Percentiles rank a stretch among this genome's conserved stretches.
These are phyloP conservation scores for Helleia helle DNA, from an alignment of 2,888 invertebrate species.

Conservation along the genomic window DNA sequence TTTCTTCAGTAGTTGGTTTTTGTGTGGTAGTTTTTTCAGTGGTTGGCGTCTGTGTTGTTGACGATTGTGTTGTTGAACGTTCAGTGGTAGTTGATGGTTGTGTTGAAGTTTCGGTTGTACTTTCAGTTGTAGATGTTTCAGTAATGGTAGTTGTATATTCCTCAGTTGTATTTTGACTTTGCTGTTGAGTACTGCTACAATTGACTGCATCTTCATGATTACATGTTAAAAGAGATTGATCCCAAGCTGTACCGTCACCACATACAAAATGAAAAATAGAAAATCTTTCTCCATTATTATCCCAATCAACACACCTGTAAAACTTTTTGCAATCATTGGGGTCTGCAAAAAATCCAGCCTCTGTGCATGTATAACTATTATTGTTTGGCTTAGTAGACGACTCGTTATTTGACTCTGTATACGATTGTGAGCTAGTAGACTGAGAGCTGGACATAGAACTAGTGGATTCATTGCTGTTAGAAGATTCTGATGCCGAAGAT, in stretches of 20 bases:
- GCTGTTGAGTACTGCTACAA: conserved; percentile 60
- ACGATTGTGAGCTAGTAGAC: conserved; percentile 16
- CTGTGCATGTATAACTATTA: conserved; percentile 55
- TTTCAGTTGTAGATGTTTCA: conserved; percentile 21
- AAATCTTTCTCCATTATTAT: conserved; percentile 67
- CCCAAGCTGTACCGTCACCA: conserved; percentile 81
- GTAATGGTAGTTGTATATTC: conserved; percentile 21
- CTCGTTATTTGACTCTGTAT: conserved; percentile 28
- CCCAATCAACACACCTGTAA: conserved; percentile 78
- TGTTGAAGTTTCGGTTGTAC: conserved; percentile 27
- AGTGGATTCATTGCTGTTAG: conserved; percentile 12
- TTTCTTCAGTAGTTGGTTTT: conserved; percentile 19
- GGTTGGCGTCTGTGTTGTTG: conserved; percentile 10
- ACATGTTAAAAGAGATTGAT: conserved; percentile 77
- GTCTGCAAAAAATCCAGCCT: conserved; percentile 76
- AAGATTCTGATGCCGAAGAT: conserved; percentile 22
- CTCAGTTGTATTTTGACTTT: conserved; percentile 29
- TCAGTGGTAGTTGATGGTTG: conserved; percentile 22
- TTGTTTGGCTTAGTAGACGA: conserved; percentile 37
- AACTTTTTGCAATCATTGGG: conserved; percentile 77
- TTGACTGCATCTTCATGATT: conserved; percentile 79
- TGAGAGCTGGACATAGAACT: conserved; percentile 18
- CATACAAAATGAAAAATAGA: conserved; percentile 80
- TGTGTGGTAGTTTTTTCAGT: conserved; percentile 8
- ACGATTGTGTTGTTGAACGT: conserved; percentile 24